Base-by-base conservation (phyloP, 2,113 vertebrate species). In the Clarias magur region DNA sequence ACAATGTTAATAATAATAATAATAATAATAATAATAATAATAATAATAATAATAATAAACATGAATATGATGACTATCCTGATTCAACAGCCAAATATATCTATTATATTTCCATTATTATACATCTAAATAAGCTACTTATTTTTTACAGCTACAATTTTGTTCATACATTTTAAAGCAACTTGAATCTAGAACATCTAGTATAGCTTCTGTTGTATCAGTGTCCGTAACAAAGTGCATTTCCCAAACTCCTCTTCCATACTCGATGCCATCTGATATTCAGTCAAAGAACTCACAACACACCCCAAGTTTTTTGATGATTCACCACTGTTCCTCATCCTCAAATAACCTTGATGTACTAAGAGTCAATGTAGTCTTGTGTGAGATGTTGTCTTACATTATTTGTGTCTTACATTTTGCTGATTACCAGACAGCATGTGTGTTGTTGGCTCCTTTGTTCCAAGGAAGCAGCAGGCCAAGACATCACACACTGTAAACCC, bases 211-310 rank as follows among this genome's bases (percentile, higher is more conserved):
- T 10, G 12, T 53, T 13, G 56, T 30, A 10, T 59, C 42, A 53
- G 16, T 78, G 15, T 54, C 75, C 38, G 8, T 5, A 62, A 62
- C 4, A 6, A 57, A 62, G 7, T 75, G 21, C 27, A 34, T 63
- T 78, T 78, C 72, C 16, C 72, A 53, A 48, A 34, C 34, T 85
- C 59, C 34, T 38, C 13, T n/a, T 19, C 13, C 62, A 48, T 27
- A 67, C 3, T 4, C 7, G 5, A 12, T 54, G 21, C 65, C 38
- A 63, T 83, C 62, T n/a, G 8, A 88, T 10, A 62, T 62, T 30
- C 57, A 62, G n/a, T 56, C 53, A 79, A 82, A 63, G 9, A 86
- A 67, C 48, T 57, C 48, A 30, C 10, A 79, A 87, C 57, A 30
- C 38, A 65, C n/a, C 34, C 65, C 21, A 63, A 42, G 34, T 67